Percentiles rank a stretch among this genome's conserved stretches.
Conservation (phyloP, 2,797 vertebrate species). For the Monodelphis domestica region DNA sequence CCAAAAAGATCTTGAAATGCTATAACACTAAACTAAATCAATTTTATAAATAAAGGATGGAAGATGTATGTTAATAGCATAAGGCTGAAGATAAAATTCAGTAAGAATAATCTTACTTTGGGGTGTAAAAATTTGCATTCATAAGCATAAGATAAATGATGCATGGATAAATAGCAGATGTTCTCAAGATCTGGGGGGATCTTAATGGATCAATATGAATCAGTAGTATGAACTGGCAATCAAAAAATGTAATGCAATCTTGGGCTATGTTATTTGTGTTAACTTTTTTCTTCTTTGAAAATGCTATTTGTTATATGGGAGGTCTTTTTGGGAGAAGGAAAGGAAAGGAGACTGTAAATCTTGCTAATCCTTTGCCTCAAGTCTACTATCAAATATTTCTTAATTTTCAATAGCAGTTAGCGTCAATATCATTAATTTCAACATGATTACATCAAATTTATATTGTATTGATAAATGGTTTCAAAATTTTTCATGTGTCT, state of each 20-base stretch:
- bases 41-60: no score
- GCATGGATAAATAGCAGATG: neutral
- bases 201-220: neutral
- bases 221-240: neutral
- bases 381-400: neutral
- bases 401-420: neutral
- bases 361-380: neutral
- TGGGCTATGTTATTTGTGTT: neutral
- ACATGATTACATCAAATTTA: neutral
- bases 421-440: neutral
- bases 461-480: neutral
- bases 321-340: neutral
- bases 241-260: neutral
- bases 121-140: no score
- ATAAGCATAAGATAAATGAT: neutral
- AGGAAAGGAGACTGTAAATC: neutral
- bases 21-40: no score
- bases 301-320: neutral
- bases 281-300: neutral
- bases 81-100: neutral
- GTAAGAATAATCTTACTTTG: neutral
- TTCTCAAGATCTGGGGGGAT: neutral
- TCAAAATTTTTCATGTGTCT: no score
- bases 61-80: no score
- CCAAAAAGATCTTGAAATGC: no score